These are phyloP conservation scores for Alligator mississippiensis DNA, from an alignment of 2,113 vertebrate genomes.

Conservation along the genomic window DNA sequence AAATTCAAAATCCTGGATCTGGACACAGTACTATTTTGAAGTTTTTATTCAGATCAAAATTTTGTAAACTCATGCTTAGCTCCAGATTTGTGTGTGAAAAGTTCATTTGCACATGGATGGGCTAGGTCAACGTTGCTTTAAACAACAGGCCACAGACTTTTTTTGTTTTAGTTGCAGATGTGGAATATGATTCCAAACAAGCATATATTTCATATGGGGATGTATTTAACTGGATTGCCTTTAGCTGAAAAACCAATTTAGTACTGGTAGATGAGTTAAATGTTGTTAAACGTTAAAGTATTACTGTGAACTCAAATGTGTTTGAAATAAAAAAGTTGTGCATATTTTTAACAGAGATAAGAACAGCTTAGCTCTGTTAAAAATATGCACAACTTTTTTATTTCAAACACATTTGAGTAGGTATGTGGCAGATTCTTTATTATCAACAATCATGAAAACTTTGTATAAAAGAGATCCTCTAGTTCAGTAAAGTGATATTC, in stretches of 20 bases:
- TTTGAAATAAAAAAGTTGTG: neutral
- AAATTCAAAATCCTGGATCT: neutral
- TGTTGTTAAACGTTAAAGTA: neutral
- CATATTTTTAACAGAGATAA: neutral
- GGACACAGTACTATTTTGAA: fast-evolving
- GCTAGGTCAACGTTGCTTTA: neutral
- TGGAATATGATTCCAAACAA: neutral
- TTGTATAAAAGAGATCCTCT: neutral
- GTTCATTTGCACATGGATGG: neutral
- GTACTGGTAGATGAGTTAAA: neutral
- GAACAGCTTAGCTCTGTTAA: neutral
- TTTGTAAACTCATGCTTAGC: neutral
- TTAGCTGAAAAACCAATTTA: neutral
- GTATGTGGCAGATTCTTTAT: neutral
- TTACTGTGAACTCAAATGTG: neutral
- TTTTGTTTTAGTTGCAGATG: neutral
- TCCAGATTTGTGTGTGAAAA: neutral
- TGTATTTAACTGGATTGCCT: neutral
- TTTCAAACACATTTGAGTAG: neutral
- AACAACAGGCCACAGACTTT: neutral
- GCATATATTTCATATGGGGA: neutral
- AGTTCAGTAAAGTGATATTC: neutral
- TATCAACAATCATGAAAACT: neutral
- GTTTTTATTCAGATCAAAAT: neutral
- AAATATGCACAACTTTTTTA: neutral